These are phyloP conservation scores for Dasypolia templi DNA, from an alignment of 2,888 invertebrate genomes.

Conservation along the genomic window DNA sequence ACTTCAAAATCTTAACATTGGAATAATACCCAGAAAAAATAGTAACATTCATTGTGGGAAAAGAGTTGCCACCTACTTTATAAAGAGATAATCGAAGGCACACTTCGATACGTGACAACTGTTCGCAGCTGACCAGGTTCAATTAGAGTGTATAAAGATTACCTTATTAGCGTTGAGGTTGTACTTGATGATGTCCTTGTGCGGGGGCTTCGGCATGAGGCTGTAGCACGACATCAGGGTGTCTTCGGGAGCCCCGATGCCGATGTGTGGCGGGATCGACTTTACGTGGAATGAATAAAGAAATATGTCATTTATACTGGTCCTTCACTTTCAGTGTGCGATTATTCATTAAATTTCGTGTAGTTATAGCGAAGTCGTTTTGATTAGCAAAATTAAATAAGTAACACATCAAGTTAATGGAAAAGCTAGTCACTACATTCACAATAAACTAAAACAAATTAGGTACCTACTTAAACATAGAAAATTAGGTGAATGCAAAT, in stretches of 20 bases:
- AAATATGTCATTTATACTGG: background rate
- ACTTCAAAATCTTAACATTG: background rate
- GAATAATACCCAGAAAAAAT: background rate
- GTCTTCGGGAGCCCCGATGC: constrained; percentile 94
- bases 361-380: background rate
- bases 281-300: constrained; percentile 31
- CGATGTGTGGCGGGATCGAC: constrained; percentile 93
- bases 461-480: no score
- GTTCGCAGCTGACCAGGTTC: background rate
- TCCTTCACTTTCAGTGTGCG: background rate
- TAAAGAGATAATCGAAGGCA: background rate
- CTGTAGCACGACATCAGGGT: constrained; percentile 93
- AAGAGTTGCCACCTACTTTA: background rate
- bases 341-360: background rate
- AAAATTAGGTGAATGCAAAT: background rate
- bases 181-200: constrained; percentile 94
- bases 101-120: constrained; percentile 3
- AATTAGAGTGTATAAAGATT: constrained; percentile 44
- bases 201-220: constrained; percentile 93
- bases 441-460: background rate
- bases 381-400: no score
- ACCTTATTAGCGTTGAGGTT: constrained; percentile 93
- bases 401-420: no score
- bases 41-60: background rate
- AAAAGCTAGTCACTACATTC: background rate